Conservation (phyloP, 2,113 vertebrate species). For the Nycticryphes semicollaris region DNA sequence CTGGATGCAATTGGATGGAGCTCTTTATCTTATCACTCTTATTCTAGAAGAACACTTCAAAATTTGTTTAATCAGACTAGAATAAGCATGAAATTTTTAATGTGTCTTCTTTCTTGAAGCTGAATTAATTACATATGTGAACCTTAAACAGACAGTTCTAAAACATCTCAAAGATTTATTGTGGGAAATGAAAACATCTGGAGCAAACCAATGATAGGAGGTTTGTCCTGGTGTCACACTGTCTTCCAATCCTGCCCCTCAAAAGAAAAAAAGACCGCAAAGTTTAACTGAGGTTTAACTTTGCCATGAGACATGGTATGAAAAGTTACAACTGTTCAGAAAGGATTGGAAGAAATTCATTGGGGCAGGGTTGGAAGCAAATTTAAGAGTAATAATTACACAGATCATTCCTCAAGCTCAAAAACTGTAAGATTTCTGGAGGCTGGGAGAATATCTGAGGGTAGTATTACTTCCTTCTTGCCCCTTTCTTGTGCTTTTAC, state of each 20-base stretch:
- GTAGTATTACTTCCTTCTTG: neutral
- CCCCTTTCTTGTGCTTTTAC: neutral
- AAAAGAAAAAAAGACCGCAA: accelerated
- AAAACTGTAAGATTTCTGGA: neutral
- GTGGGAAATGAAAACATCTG: neutral
- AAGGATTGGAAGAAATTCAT: neutral
- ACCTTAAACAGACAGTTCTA: neutral
- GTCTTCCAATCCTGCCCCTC: neutral
- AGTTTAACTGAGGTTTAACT: neutral
- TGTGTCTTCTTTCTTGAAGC: neutral
- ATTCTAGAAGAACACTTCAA: neutral
- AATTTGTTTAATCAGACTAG: neutral
- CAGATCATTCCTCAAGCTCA: neutral
- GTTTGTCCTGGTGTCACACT: neutral
- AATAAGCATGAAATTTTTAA: neutral
- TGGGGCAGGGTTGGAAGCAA: neutral
- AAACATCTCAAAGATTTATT: neutral
- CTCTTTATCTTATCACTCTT: neutral
- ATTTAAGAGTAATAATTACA: neutral
- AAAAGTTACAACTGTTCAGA: neutral
- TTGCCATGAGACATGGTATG: accelerated
- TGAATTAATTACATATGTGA: neutral
- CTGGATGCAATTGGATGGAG: neutral
- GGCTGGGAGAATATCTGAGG: neutral
- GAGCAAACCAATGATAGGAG: neutral